Evolutionary conservation across 2,888 invertebrate genomes (phyloP), one percentile per base, ranked within the genome.

Genomic region (Timandra comae): DNA sequence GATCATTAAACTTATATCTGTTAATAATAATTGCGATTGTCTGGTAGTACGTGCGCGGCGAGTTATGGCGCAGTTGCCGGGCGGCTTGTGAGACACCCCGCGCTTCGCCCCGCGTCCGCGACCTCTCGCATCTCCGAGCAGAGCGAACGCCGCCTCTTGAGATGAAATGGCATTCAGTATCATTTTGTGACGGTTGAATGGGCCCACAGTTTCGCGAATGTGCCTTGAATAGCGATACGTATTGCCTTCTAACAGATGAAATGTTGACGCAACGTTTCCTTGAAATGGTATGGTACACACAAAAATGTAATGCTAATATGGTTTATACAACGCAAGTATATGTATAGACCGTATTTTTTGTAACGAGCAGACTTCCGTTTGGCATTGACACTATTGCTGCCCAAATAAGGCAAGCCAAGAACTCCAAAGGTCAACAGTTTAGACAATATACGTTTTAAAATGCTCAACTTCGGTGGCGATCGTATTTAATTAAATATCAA

Each of bases 1-100:
- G 70, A 72, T 77, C 76, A 77, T 79, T 77, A 78, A 77, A 75
- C 72, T 69, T 77, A 74, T 74, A 75, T 77, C 75, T 73, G 79
- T 76, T 80, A 78, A 80, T 80, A 79, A 78, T 79, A 79, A 81
- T 80, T 81, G 68, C 73, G 76, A 79, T 80, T 80, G 80, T 79
- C 79, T 78, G 77, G 70, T 63, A 63, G 75, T 77, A 75, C 71
- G 75, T 78, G 78, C 75, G 74, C 76, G 66, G 58, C 69, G 70
- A 78, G 75, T 75, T 74, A 72, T 74, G 70, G 77, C 78, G 79
- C 78, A 73, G 79, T 80, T 77, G 76, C 72, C 61, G 63, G 64
- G 71, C 67, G 63, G 60, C 56, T 54, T 44, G 55, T 33, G 50
- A 47, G 37, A 35, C 35, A 20, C 33, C 36, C 29, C 33, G 38